phyloP scores from a whole-genome alignment of 2,888 invertebrate species.

The Epirrita christyi region DNA sequence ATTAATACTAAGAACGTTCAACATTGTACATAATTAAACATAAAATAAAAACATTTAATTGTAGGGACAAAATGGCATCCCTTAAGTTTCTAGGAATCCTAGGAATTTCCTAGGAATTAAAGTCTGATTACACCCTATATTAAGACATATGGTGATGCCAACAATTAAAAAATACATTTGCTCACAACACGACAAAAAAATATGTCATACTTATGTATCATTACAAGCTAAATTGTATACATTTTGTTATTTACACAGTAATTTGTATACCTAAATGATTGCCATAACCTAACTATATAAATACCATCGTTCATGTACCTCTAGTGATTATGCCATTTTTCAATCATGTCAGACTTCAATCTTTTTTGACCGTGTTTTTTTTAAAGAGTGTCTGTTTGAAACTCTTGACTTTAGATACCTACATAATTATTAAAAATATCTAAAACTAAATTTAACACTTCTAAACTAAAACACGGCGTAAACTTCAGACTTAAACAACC shows the following conservation, averaged over 20 bases:
- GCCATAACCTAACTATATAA: constrained; percentile 2
- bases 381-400: too few species aligned
- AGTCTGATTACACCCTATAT: constrained; percentile 19
- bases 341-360: background rate
- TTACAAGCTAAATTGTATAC: constrained; percentile 17
- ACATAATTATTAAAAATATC: too few species aligned
- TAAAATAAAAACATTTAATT: background rate
- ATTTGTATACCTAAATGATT: constrained; percentile 4
- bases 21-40: background rate
- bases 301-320: background rate
- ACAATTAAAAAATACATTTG: constrained; percentile 15
- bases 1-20: background rate
- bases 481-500: constrained; percentile 12
- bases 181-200: constrained; percentile 2
- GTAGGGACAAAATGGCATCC: too few species aligned
- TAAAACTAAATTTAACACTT: too few species aligned
- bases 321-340: background rate
- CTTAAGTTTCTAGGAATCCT: background rate
- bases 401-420: too few species aligned
- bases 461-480: too few species aligned
- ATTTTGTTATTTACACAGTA: constrained; percentile 10
- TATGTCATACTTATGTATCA: constrained; percentile 4
- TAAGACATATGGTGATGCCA: constrained; percentile 25
- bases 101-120: constrained; percentile 2
- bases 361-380: too few species aligned